A percentile compares a stretch with the other conserved stretches of the same genome.
Conservation (phyloP, 2,113 vertebrate genomes). For the Dolichotis patagonum region DNA sequence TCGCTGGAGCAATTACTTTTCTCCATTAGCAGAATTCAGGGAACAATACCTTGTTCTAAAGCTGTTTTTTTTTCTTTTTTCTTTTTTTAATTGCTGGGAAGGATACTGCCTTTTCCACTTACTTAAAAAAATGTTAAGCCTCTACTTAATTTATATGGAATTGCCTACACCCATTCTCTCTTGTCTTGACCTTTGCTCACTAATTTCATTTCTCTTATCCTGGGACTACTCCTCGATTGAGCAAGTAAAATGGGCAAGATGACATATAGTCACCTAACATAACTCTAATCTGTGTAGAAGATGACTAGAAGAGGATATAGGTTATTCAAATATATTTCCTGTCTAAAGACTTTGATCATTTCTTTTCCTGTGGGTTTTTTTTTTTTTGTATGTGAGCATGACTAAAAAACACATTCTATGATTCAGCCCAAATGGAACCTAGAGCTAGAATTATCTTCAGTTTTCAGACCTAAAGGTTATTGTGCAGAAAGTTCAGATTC, state of each 20-base stretch:
- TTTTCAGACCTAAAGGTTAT: slow-evolving; percentile 17
- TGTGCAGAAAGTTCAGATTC: slow-evolving; percentile 12
- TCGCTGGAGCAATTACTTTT: slow-evolving; percentile 40
- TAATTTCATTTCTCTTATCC: slow-evolving; percentile 54
- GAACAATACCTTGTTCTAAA: slow-evolving; percentile 33
- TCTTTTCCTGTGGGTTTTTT: background rate
- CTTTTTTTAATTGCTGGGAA: slow-evolving; percentile 44
- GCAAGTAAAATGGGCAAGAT: background rate
- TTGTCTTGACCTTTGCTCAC: slow-evolving; percentile 13
- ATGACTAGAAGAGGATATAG: background rate
- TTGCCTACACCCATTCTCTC: background rate
- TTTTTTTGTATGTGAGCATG: background rate
- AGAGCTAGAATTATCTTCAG: background rate
- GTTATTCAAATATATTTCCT: background rate
- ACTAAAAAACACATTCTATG: background rate
- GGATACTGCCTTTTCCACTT: slow-evolving; percentile 22
- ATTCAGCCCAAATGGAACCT: background rate
- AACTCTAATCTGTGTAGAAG: background rate
- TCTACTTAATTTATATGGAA: slow-evolving; percentile 37
- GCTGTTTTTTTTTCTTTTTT: background rate
- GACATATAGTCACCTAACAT: background rate
- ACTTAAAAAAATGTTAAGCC: background rate
- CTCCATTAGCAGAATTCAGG: slow-evolving; percentile 27
- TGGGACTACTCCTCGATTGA: background rate
- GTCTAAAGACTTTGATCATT: slow-evolving; percentile 26